Evolutionary conservation across 2,113 vertebrate species (phyloP).

Genomic region (Cyprinodon brontotheroides): DNA sequence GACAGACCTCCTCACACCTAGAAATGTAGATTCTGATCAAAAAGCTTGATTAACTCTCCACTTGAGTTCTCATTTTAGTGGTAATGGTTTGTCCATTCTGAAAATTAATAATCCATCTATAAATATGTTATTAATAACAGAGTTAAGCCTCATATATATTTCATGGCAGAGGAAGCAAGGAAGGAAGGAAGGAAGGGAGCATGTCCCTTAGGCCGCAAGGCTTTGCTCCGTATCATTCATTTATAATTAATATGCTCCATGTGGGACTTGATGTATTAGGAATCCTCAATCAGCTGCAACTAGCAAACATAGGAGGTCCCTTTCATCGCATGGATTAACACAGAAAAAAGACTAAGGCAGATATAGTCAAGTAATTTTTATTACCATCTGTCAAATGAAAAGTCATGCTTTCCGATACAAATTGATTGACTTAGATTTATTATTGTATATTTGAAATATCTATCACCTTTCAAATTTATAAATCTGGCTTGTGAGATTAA

Average conservation of each 20-base stretch:
- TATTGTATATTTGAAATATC: not conserved
- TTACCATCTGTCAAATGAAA: not conserved
- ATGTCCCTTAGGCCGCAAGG: conserved; percentile 63
- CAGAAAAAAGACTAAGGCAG: not conserved
- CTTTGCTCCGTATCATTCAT: conserved; percentile 76
- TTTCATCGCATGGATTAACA: conserved; percentile 10
- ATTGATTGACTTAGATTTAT: not conserved
- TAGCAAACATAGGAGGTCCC: conserved; percentile 43
- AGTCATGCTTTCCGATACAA: not conserved
- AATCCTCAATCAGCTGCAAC: conserved; percentile 42
- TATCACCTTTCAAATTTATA: not conserved
- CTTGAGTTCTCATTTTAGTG: conserved; percentile 31
- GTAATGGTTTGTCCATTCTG: conserved; percentile 63
- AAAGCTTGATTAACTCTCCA: conserved; percentile 14
- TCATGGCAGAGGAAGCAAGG: conserved; percentile 73
- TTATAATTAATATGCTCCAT: conserved; percentile 79
- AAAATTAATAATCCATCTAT: conserved; percentile 77
- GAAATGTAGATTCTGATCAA: conserved; percentile 2
- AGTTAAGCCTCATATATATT: conserved; percentile 80
- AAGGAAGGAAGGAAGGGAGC: conserved; percentile 21
- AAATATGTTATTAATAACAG: conserved; percentile 81
- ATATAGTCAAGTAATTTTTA: not conserved
- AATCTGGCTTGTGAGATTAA: not conserved
- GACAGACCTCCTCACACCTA: not conserved
- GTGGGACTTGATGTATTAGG: conserved; percentile 70